Evolutionary conservation across 2,113 vertebrate species (phyloP), one percentile per base, ranked within the genome.

Genomic region (Alethe castanea): DNA sequence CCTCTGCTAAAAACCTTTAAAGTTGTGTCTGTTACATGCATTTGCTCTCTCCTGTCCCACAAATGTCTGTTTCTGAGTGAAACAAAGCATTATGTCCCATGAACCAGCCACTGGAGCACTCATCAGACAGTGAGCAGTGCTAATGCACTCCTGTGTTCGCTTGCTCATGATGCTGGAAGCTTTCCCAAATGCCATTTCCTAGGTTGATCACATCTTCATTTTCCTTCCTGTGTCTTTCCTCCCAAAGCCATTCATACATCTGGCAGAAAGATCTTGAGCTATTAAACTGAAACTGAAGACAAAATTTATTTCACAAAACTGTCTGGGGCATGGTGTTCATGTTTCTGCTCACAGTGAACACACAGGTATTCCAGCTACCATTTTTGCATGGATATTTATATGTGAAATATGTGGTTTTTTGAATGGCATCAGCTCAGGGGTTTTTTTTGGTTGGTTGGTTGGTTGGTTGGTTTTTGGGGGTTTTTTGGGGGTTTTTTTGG

Each of bases 171-270:
- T 5, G 26, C 80, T 96, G 95, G 95, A 96, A 90, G 6, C 6
- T 45, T 96, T 92, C 92, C 90, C 80, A 84, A 86, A 54, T 96
- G 50, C 64, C 54, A 92, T 97, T 96, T 96, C 82, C 94, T 96
- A 92, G 45, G 60, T 76, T 95, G 88, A 88, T 93, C 90, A 83
- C 80, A 86, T 94, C 86, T 93, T 92, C 76, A 72, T 93, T 95
- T 96, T 78, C 90, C 69, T 90, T 93, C 80, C 80, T 40, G 1
- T 84, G 82, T 72, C 69, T 90, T 95, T 86, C 52, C 52, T 90
- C 82, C 24, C 48, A 67, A 84, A 96, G 67, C 60, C 86, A 38
- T 72, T 92, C 40, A n/a, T 84, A 53, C 35, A 69, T 96, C 95
- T 97, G 94, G 88, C 83, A 95, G 86, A 95, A 94, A 78, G 69